Evolutionary conservation across 1,140 invertebrate species (phyloP).

Genomic region (Kradibia gibbosae): DNA sequence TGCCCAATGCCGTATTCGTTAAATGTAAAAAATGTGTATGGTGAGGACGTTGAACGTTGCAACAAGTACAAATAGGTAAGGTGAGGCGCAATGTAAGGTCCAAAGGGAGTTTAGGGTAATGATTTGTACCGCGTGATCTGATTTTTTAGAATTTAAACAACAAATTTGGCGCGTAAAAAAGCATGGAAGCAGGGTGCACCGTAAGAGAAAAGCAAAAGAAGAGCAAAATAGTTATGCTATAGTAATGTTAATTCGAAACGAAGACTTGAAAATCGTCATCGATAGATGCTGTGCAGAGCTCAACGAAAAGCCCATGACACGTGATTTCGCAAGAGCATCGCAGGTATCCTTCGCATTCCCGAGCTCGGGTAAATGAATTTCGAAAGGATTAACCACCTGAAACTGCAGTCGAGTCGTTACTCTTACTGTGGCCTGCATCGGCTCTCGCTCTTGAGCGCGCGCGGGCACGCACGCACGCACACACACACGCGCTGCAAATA

Average conservation of each 20-base stretch:
- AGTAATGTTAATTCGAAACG: neutral
- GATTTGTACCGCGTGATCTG: neutral
- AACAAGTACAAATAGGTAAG: too few species aligned
- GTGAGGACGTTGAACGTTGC: too few species aligned
- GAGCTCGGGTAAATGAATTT: conserved; percentile 42
- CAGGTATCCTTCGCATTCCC: conserved; percentile 51
- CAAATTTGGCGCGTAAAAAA: neutral
- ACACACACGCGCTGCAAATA: too few species aligned
- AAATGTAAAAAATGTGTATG: too few species aligned
- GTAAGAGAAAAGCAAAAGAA: neutral
- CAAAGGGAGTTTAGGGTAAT: neutral
- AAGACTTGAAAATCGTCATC: neutral
- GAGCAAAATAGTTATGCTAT: neutral
- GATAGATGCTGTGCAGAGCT: neutral
- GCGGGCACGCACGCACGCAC: neutral
- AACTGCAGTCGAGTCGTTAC: conserved; percentile 5
- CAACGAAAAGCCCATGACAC: conserved; percentile 1
- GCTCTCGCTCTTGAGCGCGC: neutral
- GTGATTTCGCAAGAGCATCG: conserved; percentile 38
- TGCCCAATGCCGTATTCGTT: too few species aligned
- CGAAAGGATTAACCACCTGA: conserved; percentile 44
- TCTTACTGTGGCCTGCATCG: neutral
- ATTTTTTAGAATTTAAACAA: neutral
- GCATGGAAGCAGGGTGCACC: too few species aligned
- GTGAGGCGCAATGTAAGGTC: too few species aligned